Conservation (phyloP, 2,113 vertebrate species). For the Phaethornis superciliosus region DNA sequence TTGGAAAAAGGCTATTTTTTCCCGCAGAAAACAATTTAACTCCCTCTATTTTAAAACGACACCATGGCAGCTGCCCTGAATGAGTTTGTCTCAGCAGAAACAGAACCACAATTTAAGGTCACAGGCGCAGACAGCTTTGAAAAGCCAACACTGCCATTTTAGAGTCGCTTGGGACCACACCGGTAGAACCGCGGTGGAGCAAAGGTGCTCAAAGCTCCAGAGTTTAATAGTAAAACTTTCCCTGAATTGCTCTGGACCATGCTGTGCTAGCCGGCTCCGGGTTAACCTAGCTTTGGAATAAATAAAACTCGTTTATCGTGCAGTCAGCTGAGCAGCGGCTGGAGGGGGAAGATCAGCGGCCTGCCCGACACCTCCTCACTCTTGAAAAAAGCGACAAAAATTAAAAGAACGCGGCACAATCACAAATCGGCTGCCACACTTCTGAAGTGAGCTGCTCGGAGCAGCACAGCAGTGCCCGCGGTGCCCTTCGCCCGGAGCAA, state of each 20-base stretch:
- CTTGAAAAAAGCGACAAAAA: neutral
- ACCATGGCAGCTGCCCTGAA: rapidly evolving
- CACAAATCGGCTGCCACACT: neutral
- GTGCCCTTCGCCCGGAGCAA: neutral
- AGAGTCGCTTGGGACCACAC: neutral
- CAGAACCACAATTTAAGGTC: neutral
- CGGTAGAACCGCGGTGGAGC: rapidly evolving
- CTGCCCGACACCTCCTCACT: neutral
- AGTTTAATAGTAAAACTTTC: rapidly evolving
- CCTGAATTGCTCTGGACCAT: rapidly evolving
- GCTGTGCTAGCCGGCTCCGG: neutral
- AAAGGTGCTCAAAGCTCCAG: neutral
- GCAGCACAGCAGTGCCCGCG: rapidly evolving
- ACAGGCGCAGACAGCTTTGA: rapidly evolving
- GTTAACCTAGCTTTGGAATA: rapidly evolving
- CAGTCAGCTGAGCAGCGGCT: neutral
- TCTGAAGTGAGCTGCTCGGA: neutral
- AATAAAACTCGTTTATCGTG: rapidly evolving
- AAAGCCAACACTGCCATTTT: neutral
- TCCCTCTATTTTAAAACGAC: neutral
- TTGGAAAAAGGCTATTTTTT: too few species aligned
- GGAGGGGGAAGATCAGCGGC: neutral
- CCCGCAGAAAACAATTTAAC: neutral
- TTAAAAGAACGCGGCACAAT: neutral
- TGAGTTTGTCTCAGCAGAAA: neutral